Base-by-base conservation (phyloP, 2,797 vertebrate species). In the Somateria mollissima region DNA sequence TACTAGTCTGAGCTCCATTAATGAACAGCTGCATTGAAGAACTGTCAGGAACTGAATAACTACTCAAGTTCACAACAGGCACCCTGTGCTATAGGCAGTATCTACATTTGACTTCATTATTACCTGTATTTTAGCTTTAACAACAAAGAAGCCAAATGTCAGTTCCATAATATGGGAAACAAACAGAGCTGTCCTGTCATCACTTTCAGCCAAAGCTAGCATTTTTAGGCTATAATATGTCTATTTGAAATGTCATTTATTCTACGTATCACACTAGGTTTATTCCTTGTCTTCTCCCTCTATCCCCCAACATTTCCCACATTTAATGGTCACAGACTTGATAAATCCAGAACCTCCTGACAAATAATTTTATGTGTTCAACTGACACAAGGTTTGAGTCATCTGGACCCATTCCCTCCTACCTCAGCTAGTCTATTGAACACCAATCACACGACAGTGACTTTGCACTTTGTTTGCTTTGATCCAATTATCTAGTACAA, bases 351-450 rank as follows among this genome's bases (percentile, higher is more conserved):
- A 97, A 95, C 66, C 92, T 97, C 96, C 96, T 94, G 94, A 91
- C 97, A 96, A 97, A 95, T 97, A 92, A 91, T 93, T 95, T 91
- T 71, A 69, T 82, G 75, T 79, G 82, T 69, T 94, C 72, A 94
- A 75, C 73, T 69, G 86, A 92, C 86, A 94, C 91, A 89, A 96
- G 82, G 84, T 90, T 96, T 97, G 96, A 97, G 95, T 95, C 96
- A 95, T 97, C 98, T 98, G 98, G 97, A 98, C 84, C 75, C 92
- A 95, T 98, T 98, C 95, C 96, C 96, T 97, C 97, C 97, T 98
- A 95, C 96, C 98, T 99, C 98, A 99, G 98, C 98, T 98, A 98
- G 97, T 98, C 98, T 98, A 98, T 98, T 98, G 98, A 98, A 96
- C 92, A 83, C 80, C 94, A 95, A 87, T 97, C 97, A 97, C 97